A percentile compares a stretch with the other conserved stretches of the same genome.
Conservation (phyloP, 2,113 vertebrate genomes). For the Todiramphus chloris region DNA sequence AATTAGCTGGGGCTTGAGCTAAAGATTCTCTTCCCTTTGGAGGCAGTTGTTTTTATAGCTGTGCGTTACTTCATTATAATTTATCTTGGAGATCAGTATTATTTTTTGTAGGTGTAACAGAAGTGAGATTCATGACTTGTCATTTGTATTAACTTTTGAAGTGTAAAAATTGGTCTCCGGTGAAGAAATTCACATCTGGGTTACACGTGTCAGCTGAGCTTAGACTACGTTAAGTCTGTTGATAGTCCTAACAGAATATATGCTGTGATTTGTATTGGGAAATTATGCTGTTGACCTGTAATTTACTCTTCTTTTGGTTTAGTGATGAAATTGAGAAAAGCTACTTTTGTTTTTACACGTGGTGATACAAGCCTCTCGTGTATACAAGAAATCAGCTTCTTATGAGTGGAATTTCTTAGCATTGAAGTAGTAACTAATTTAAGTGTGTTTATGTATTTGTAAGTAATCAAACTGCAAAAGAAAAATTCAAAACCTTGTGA, state of each 20-base stretch:
- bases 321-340: not conserved
- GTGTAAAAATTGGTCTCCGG: not conserved
- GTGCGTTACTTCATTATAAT: not conserved
- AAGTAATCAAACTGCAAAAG: not conserved
- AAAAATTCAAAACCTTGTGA: not conserved
- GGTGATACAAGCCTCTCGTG: not conserved
- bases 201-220: not conserved
- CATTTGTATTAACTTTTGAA: not conserved
- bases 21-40: not conserved
- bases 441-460: not conserved
- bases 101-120: not conserved
- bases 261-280: not conserved
- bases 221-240: not conserved
- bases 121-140: not conserved
- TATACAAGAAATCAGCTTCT: not conserved
- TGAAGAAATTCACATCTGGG: not conserved
- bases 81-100: not conserved
- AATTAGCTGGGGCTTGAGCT: not conserved
- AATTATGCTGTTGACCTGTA: not conserved
- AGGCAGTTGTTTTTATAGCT: not conserved
- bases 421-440: not conserved
- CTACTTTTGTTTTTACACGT: not conserved
- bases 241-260: rapidly evolving
- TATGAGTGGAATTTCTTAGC: not conserved
- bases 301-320: not conserved